Evolutionary conservation across 2,113 vertebrate genomes (phyloP), one percentile per base, ranked within the genome.

Genomic region (Festucalex cinctus): DNA sequence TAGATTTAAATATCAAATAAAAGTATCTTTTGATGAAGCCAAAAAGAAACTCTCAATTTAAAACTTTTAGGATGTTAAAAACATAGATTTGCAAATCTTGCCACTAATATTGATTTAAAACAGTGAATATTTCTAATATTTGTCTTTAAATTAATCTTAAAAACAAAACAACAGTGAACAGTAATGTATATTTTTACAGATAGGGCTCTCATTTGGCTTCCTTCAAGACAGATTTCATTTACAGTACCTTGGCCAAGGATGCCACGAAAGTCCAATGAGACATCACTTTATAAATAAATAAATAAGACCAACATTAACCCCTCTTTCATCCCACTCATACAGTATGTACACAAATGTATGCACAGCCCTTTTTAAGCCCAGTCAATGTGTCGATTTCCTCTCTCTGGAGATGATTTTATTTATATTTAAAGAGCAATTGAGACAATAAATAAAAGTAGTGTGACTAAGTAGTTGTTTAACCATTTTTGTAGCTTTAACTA

Each of bases 251-350:
- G 58, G 56, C 73, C 59, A 76, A 48, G 75, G 61, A 70, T 77
- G 56, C 77, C 53, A 77, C 49, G 70, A 65, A 28, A 84, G 66
- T 46, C 68, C 59, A 51, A 32, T 58, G 73, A 70, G 39, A 73
- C 49, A 69, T 78, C 28, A 60, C 80, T 81, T 73, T 36, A 81
- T 86, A 83, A 88, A 88, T 86, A 92, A 90, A 90, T 89, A 90
- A 91, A 88, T 91, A 86, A 84, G 64, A 78, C 77, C 84, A 81
- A 54, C 73, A 71, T 60, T 64, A 67, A 46, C 64, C 32, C 63
- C 24, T 49, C 79, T 65, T 66, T 82, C 20, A 59, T 56, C 77
- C 63, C 60, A 68, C 67, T 69, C 66, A 86, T 63, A 82, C 24
- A 60, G 46, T 85, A 85, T 83, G 73, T 82, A 86, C 71, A 83